Percentiles rank a stretch among this genome's conserved stretches.
These are phyloP conservation scores for Amniataba percoides DNA, from an alignment of 2,797 vertebrate species.

Conservation along the genomic window DNA sequence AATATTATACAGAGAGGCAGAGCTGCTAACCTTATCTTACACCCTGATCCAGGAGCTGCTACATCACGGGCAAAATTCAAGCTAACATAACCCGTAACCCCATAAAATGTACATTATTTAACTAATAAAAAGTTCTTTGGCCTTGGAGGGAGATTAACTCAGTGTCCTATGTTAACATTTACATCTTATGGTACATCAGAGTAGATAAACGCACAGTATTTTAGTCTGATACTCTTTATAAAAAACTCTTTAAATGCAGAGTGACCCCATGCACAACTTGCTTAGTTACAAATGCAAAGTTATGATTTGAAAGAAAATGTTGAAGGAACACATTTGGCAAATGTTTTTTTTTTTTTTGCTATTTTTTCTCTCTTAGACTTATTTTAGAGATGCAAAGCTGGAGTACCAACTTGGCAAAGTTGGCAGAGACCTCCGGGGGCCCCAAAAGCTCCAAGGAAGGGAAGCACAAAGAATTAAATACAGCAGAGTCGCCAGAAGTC, in stretches of 20 bases:
- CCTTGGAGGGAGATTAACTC: too few relatives aligned
- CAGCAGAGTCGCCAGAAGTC: not conserved
- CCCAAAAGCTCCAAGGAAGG: not conserved
- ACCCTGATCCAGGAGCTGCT: not conserved
- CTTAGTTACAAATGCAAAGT: too few relatives aligned
- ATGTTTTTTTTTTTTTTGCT: too few relatives aligned
- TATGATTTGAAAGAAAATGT: not conserved
- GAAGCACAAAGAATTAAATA: slow-evolving; percentile 13
- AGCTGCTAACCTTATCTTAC: not conserved
- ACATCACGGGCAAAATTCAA: too few relatives aligned
- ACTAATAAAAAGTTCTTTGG: not conserved
- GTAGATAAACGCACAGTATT: too few relatives aligned
- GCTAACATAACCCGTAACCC: not conserved
- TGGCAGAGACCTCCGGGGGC: not conserved
- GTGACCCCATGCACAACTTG: too few relatives aligned
- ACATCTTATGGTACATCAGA: too few relatives aligned
- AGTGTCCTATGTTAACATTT: too few relatives aligned
- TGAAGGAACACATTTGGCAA: not conserved
- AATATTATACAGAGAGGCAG: too few relatives aligned
- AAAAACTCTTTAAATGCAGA: not conserved
- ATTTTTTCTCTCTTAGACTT: too few relatives aligned
- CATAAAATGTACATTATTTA: not conserved
- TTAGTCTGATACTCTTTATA: too few relatives aligned
- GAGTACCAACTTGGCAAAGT: not conserved
- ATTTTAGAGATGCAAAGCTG: not conserved